A percentile compares a stretch with the other conserved stretches of the same genome.
Conservation (phyloP, 2,888 invertebrate genomes). For the Nephrotoma appendiculata region DNA sequence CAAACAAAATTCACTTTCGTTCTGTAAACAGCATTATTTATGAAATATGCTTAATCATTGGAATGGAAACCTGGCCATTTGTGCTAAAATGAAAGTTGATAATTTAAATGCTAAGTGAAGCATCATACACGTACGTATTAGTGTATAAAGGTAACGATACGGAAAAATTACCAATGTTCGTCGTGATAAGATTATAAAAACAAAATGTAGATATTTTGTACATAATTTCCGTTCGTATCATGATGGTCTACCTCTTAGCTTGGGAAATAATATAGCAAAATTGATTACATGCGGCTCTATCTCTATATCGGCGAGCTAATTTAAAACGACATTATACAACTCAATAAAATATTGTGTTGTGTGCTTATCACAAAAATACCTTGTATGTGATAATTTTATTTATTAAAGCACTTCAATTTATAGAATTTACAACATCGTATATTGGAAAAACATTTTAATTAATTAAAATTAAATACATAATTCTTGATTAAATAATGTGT, state of each 20-base stretch:
- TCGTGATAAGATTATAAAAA: not conserved
- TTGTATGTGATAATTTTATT: not conserved
- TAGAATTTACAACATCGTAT: not conserved
- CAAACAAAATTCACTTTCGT: not conserved
- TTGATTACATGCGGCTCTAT: not conserved
- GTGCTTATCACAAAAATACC: not conserved
- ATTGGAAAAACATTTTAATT: not conserved
- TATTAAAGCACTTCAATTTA: not conserved
- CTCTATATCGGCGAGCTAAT: not conserved
- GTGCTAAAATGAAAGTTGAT: not conserved
- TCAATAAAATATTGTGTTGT: not conserved
- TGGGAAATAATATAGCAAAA: not conserved
- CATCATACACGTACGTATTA: not conserved
- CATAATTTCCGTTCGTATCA: too few relatives aligned
- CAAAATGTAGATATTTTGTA: not conserved
- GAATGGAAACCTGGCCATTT: not conserved
- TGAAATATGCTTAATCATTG: not conserved
- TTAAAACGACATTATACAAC: not conserved
- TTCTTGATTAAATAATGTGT: too few relatives aligned
- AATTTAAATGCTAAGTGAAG: not conserved
- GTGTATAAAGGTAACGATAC: not conserved
- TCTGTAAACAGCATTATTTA: not conserved
- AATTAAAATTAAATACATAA: not conserved
- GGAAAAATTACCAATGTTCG: not conserved
- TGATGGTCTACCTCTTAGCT: not conserved